Conservation (phyloP, 2,113 vertebrate species). For the Dromaius novaehollandiae region DNA sequence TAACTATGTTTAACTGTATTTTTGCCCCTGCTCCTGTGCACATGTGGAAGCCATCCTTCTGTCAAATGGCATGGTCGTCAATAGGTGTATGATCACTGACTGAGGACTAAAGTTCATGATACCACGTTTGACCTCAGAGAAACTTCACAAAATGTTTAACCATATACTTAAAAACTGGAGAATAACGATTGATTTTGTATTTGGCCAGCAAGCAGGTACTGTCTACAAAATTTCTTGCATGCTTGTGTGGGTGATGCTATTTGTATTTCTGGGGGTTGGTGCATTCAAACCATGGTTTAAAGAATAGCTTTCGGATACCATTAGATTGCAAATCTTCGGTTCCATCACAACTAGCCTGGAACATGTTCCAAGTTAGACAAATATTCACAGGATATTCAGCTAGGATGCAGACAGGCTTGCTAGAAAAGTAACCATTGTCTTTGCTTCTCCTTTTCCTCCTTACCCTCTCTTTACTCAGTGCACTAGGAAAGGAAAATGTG, state of each 20-base stretch:
- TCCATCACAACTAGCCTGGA: not conserved
- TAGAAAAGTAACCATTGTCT: not conserved
- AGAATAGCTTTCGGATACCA: constrained; percentile 45
- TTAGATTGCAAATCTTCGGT: constrained; percentile 12
- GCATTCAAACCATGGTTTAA: constrained; percentile 39
- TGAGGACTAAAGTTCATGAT: not conserved
- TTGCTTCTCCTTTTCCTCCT: not conserved
- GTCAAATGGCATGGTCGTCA: not conserved
- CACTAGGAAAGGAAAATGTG: not conserved
- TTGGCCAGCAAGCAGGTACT: not conserved
- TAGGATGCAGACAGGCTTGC: not conserved
- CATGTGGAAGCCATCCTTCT: not conserved
- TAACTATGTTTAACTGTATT: not conserved
- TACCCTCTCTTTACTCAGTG: not conserved
- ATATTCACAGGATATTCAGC: not conserved
- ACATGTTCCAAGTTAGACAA: not conserved
- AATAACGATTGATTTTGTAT: not conserved
- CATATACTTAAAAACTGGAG: not conserved
- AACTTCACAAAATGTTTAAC: not conserved
- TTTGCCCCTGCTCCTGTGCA: not conserved
- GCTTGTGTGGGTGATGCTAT: constrained; percentile 32
- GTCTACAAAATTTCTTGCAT: not conserved
- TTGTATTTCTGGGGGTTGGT: constrained; percentile 18
- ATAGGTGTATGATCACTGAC: not conserved
- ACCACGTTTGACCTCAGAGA: not conserved